Percentiles rank a stretch among this genome's conserved stretches.
Conservation (phyloP, 2,797 vertebrate species). For the Mus caroli region DNA sequence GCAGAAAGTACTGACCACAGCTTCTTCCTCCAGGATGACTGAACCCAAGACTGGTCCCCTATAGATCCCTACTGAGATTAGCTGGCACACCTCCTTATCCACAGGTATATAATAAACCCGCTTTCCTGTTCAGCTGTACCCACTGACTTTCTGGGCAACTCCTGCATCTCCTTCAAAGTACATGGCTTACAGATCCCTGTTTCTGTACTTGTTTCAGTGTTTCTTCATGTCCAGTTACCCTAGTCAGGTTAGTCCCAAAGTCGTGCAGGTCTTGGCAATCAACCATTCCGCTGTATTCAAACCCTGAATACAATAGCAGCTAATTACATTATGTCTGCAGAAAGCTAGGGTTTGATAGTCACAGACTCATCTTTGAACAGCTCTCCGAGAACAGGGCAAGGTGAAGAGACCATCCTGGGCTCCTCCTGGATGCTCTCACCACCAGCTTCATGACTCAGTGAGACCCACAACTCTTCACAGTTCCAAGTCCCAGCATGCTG, state of each 20-base stretch:
- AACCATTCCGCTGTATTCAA: neutral
- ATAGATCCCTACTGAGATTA: neutral
- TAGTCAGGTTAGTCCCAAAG: neutral
- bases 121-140: neutral
- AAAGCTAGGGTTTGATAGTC: neutral
- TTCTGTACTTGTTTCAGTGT: neutral
- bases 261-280: neutral
- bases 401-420: neutral
- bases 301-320: neutral
- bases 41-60: neutral
- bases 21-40: neutral
- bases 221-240: neutral
- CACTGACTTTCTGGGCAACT: neutral
- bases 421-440: neutral
- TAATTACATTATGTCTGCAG: neutral
- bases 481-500: neutral
- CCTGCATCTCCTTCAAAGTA: neutral
- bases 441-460: neutral
- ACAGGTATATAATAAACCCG: neutral
- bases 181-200: neutral
- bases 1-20: neutral
- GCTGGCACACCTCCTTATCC: neutral
- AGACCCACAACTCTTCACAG: neutral
- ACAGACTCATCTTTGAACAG: neutral
- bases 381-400: neutral